phyloP scores from a whole-genome alignment of 2,888 invertebrate species.

The Dicyrtomina minuta region DNA sequence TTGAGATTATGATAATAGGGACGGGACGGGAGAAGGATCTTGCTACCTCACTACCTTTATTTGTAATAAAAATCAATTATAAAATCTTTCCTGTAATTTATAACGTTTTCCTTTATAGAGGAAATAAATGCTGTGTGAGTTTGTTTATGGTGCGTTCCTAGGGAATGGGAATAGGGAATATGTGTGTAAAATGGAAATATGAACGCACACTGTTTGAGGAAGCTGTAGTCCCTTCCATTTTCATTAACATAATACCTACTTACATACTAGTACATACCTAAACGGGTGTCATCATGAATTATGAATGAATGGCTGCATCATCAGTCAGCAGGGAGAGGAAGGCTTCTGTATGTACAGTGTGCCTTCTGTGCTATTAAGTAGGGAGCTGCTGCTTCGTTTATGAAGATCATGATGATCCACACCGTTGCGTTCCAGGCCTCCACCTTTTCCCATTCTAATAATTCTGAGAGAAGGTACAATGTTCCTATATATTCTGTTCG shows the following conservation, averaged over 20 bases:
- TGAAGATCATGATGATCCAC: too few relatives aligned
- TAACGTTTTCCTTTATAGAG: background rate
- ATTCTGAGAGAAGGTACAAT: too few relatives aligned
- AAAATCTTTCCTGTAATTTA: slow-evolving; percentile 10
- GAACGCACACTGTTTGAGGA: too few relatives aligned
- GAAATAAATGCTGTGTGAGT: too few relatives aligned
- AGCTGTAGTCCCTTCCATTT: slow-evolving; percentile 2
- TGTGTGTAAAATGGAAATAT: background rate
- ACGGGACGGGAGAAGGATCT: too few relatives aligned
- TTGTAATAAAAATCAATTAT: slow-evolving; percentile 30
- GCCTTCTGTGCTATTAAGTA: background rate
- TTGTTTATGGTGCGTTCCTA: too few relatives aligned
- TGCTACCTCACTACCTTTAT: slow-evolving; percentile 11
- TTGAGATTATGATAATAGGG: slow-evolving; percentile 6
- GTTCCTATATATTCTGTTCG: too few relatives aligned
- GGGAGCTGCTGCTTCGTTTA: too few relatives aligned
- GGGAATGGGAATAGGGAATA: background rate
- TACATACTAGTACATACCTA: too few relatives aligned
- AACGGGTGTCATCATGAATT: slow-evolving; percentile 30
- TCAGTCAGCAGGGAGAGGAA: background rate
- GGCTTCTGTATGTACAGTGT: slow-evolving; percentile 16
- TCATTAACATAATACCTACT: too few relatives aligned
- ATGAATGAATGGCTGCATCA: slow-evolving; percentile 13
- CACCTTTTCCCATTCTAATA: too few relatives aligned
- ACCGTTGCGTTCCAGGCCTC: too few relatives aligned